Evolutionary conservation across 1,140 invertebrate species (phyloP).

Genomic region (Apis cerana): DNA sequence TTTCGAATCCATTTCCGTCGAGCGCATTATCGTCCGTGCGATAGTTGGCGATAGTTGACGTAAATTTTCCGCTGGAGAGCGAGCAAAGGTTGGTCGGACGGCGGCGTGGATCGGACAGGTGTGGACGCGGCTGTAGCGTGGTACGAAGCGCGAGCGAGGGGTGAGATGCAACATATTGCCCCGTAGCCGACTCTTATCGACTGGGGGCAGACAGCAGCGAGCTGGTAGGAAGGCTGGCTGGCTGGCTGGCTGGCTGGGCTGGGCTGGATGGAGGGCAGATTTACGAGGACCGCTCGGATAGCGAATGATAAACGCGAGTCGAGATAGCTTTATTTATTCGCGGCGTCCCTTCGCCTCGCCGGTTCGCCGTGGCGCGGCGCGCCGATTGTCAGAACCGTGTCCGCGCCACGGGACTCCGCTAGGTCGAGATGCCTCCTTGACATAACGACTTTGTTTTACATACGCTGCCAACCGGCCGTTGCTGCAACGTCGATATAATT

Average conservation of each 20-base stretch:
- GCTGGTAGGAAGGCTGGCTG: slow-evolving; percentile 73
- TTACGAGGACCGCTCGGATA: slow-evolving; percentile 80
- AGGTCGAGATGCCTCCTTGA: slow-evolving; percentile 51
- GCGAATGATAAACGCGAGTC: slow-evolving; percentile 80
- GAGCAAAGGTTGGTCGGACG: neutral
- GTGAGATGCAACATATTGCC: slow-evolving; percentile 76
- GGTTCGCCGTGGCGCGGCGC: slow-evolving; percentile 46
- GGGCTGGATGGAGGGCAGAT: slow-evolving; percentile 76
- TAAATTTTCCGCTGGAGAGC: too few species aligned
- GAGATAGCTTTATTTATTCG: slow-evolving; percentile 82
- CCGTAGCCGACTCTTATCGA: slow-evolving; percentile 78
- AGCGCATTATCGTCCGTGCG: too few species aligned
- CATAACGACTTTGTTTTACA: slow-evolving; percentile 56
- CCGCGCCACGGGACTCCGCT: slow-evolving; percentile 47
- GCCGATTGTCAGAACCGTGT: slow-evolving; percentile 57
- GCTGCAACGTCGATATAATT: slow-evolving; percentile 12
- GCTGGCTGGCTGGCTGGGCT: slow-evolving; percentile 68
- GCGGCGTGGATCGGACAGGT: slow-evolving; percentile 19
- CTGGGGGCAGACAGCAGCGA: slow-evolving; percentile 73
- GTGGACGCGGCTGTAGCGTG: slow-evolving; percentile 50
- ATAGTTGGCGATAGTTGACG: too few species aligned
- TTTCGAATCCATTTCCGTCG: too few species aligned
- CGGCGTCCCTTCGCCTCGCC: slow-evolving; percentile 64
- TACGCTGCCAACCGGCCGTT: neutral
- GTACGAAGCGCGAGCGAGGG: slow-evolving; percentile 59